Conservation (phyloP, 2,113 vertebrate species). For the Gallinago paraguaiae region DNA sequence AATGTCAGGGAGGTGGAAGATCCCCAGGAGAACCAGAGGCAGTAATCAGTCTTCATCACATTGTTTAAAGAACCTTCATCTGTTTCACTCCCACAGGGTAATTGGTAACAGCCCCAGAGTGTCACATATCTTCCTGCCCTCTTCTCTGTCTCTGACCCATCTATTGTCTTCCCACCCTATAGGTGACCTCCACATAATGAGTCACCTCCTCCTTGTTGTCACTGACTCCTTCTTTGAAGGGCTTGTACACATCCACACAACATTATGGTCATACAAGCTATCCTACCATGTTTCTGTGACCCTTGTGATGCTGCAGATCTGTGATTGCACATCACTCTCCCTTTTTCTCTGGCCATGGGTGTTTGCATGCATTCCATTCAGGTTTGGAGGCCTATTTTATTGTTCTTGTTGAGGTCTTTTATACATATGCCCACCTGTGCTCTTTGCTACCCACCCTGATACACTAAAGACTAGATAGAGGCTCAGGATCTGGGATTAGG, state of each 20-base stretch:
- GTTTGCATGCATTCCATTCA: not conserved
- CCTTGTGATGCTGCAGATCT: not conserved
- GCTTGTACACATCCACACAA: not conserved
- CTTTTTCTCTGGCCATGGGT: not conserved
- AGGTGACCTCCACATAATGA: not conserved
- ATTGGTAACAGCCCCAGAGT: not conserved
- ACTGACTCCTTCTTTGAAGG: not conserved
- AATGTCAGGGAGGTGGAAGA: not conserved
- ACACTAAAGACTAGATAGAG: not conserved
- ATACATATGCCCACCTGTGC: not conserved
- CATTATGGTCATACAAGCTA: not conserved
- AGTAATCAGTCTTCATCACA: not conserved
- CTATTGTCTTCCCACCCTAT: too few relatives aligned
- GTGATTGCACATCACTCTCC: not conserved
- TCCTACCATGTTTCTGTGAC: not conserved
- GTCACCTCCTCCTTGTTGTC: not conserved
- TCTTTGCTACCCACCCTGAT: not conserved
- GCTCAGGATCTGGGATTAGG: not conserved
- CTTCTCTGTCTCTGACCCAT: not conserved
- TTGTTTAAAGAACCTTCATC: not conserved
- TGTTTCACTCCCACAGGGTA: accelerated
- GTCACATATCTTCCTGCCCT: not conserved
- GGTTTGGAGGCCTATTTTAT: not conserved
- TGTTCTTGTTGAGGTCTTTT: not conserved
- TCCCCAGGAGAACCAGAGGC: not conserved